phyloP scores from a whole-genome alignment of 2,113 vertebrate species.

The Corydoras sp. region DNA sequence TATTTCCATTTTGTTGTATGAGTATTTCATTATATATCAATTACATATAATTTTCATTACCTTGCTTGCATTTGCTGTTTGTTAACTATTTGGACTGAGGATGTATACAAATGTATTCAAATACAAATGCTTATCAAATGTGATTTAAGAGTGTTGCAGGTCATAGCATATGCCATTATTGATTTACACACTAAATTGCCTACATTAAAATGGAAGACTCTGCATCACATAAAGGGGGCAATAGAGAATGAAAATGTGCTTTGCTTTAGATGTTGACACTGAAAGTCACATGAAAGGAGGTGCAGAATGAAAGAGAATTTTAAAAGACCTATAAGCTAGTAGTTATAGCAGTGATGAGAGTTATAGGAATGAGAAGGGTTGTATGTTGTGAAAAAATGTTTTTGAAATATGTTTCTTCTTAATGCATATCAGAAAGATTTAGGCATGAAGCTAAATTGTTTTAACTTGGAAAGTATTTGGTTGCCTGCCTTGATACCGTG shows the following conservation, averaged over 20 bases:
- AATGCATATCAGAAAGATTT: slow-evolving; percentile 12
- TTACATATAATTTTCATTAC: no score
- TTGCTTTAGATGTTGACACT: slow-evolving; percentile 28
- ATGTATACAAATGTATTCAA: no score
- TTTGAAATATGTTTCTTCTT: slow-evolving; percentile 30
- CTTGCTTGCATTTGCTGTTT: no score
- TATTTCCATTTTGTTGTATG: no score
- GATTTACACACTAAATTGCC: no score
- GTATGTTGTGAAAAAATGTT: slow-evolving; percentile 8
- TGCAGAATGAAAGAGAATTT: slow-evolving; percentile 39
- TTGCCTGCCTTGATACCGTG: not conserved
- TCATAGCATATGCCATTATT: no score
- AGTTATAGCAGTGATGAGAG: slow-evolving; percentile 20
- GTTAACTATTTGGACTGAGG: no score
- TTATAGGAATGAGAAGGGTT: not conserved
- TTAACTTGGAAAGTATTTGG: not conserved
- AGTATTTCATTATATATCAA: no score
- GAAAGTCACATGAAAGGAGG: slow-evolving; percentile 41
- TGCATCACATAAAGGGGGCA: not conserved
- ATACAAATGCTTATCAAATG: no score
- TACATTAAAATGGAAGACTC: slow-evolving; percentile 18
- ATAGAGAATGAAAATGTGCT: slow-evolving; percentile 34
- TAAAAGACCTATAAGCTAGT: slow-evolving; percentile 38
- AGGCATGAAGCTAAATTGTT: not conserved
- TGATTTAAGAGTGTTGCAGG: no score